Conservation (phyloP, 2,797 vertebrate species). For the Epinephelus malabaricus region DNA sequence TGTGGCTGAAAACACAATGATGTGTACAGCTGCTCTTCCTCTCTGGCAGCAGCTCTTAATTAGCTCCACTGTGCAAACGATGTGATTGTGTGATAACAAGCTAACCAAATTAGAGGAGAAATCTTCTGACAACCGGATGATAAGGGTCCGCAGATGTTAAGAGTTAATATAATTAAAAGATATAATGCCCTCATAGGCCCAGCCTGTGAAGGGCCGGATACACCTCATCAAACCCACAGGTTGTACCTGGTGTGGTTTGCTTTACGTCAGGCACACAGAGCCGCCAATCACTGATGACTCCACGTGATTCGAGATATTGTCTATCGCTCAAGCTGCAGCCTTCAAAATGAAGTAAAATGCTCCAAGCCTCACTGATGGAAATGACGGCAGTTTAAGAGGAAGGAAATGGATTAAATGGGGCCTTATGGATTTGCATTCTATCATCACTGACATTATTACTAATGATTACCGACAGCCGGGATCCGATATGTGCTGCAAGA, state of each 20-base stretch:
- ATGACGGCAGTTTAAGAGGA: not conserved
- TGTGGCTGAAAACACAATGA: not conserved
- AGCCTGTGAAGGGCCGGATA: not conserved
- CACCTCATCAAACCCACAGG: not conserved
- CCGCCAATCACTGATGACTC: not conserved
- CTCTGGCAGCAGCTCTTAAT: slow-evolving; percentile 20
- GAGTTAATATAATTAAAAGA: slow-evolving; percentile 12
- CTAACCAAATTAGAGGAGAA: slow-evolving; percentile 2
- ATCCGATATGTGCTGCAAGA: not conserved
- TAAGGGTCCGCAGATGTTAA: not conserved
- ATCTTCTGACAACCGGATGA: slow-evolving; percentile 25
- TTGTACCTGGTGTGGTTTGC: not conserved
- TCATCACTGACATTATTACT: slow-evolving; percentile 1
- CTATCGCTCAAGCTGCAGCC: not conserved
- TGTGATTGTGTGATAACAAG: slow-evolving; percentile 10
- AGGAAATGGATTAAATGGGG: slow-evolving; percentile 9
- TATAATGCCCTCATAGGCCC: not conserved
- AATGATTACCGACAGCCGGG: not conserved
- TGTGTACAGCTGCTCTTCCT: not conserved
- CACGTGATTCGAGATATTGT: not conserved
- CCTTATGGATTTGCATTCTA: slow-evolving; percentile 3
- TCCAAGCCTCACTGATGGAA: not conserved
- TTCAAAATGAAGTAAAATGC: not conserved
- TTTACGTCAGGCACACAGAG: too few species aligned
- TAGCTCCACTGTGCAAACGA: not conserved